Evolutionary conservation across 2,888 invertebrate species (phyloP), one percentile per base, ranked within the genome.

Genomic region (Zygothrica quintamaculata): DNA sequence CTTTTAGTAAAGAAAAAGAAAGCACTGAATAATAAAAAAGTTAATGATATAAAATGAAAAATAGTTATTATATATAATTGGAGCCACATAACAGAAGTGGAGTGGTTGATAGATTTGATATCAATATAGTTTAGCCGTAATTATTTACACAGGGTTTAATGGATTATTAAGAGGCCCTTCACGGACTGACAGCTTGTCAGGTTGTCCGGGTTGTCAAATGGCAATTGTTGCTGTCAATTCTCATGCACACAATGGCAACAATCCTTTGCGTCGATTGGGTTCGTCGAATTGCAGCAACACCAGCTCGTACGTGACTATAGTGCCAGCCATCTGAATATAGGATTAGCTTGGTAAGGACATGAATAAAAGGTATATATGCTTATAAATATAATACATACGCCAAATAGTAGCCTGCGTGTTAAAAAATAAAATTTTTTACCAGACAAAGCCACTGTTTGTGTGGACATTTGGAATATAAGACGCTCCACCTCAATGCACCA

Each of bases 281-380:
- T 89, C 90, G 67, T 90, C 92, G 73, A 94, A 94, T 87, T 94
- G 94, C 66, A 94, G 87, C 48, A 94, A 89, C n/a, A 94, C 94
- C 34, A 94, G 91, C 85, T 94, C 94, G 73, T 94, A 94, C 43
- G 94, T 94, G 3, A 94, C 91, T 56, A 94, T 93, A 8, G 93
- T 93, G 33, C 93, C 94, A 29, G 93, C 93, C 69, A 93, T 93
- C 93, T 93, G 12, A 33, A 16, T 1, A 50, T 13, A 11, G 18
- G 34, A 5, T 1, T 6, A 11, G 6, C 22, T n/a, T n/a, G n/a
- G n/a, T n/a, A n/a, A n/a, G n/a, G n/a, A n/a, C n/a, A n/a, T n/a
- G n/a, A n/a, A n/a, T n/a, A n/a, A n/a, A n/a, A n/a, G n/a, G n/a
- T n/a, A n/a, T n/a, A n/a, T n/a, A n/a, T n/a, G n/a, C n/a, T n/a